These are phyloP conservation scores for Eriosoma lanigerum DNA, from an alignment of 1,140 invertebrate genomes.

Conservation along the genomic window DNA sequence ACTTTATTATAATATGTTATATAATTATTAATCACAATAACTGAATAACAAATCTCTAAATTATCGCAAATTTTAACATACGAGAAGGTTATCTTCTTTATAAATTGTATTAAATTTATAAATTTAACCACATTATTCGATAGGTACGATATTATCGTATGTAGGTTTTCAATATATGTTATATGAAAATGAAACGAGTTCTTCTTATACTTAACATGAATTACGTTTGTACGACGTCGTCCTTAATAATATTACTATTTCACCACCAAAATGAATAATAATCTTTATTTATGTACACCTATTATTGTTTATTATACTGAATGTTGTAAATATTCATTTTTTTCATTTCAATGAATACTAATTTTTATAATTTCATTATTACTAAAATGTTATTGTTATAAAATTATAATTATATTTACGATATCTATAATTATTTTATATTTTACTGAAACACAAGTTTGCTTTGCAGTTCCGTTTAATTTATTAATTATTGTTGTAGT, in stretches of 20 bases:
- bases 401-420: not conserved
- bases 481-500: too few relatives aligned
- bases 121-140: not conserved
- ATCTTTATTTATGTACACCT: not conserved
- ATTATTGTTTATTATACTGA: too few relatives aligned
- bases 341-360: constrained; percentile 5
- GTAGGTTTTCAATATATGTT: not conserved
- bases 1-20: not conserved
- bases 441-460: too few relatives aligned
- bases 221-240: not conserved
- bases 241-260: not conserved
- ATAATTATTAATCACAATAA: not conserved
- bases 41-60: not conserved
- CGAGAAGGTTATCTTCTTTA: constrained; percentile 8
- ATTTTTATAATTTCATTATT: not conserved
- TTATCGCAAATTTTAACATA: not conserved
- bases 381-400: not conserved
- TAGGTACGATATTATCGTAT: not conserved
- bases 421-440: not conserved
- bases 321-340: too few relatives aligned
- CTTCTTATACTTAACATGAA: not conserved
- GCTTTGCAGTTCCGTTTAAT: too few relatives aligned
- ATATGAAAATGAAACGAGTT: constrained; percentile 6
- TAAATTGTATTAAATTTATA: not conserved
- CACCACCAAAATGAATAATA: constrained; percentile 10